Conservation (phyloP, 2,888 invertebrate species). For the Pherbina coryleti region DNA sequence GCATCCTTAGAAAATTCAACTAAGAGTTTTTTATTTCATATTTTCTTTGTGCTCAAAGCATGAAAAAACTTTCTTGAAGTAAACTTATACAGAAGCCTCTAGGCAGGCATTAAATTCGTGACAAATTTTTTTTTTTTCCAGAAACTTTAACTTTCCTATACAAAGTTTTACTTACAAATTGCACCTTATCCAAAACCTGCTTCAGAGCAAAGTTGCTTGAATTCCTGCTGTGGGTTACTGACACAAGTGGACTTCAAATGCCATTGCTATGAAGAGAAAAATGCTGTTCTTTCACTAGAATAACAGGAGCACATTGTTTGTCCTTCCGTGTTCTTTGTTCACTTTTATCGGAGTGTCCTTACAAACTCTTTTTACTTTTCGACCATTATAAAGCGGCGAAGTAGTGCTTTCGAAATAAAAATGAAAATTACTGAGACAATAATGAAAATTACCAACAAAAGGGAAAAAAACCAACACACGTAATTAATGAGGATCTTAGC, state of each 20-base stretch:
- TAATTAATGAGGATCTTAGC: slow-evolving; percentile 54
- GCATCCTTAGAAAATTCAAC: no score
- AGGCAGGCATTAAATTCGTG: neutral
- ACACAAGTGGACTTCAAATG: neutral
- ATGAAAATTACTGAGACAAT: neutral
- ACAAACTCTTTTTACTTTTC: neutral
- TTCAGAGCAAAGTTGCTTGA: neutral
- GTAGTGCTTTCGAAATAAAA: neutral
- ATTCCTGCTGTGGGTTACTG: neutral
- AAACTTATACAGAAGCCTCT: neutral
- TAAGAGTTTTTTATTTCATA: no score
- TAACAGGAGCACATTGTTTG: neutral
- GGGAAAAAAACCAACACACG: slow-evolving; percentile 44
- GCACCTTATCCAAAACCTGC: neutral
- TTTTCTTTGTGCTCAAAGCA: no score
- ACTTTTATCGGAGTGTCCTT: neutral
- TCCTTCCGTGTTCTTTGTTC: neutral
- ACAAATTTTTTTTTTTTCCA: neutral
- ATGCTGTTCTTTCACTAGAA: neutral
- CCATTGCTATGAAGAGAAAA: neutral
- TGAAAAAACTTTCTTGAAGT: neutral
- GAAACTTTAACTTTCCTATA: neutral
- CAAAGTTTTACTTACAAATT: neutral
- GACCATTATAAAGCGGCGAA: neutral
- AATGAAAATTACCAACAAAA: slow-evolving; percentile 8